Conservation (phyloP, 2,113 vertebrate genomes). For the Tricholaema leucomelas region DNA sequence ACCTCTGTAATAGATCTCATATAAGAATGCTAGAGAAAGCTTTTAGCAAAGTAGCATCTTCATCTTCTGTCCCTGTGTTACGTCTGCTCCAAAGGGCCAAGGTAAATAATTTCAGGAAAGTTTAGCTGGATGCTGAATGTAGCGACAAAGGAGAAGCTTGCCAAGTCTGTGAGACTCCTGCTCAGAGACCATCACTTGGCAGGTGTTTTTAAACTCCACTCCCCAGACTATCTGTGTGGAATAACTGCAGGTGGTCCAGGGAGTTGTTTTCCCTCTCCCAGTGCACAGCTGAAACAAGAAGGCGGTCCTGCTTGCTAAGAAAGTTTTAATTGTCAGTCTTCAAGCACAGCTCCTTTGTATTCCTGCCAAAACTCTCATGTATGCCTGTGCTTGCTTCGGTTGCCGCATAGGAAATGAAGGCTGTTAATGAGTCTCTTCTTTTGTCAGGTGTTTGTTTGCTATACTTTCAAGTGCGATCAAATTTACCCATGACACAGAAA, state of each 20-base stretch:
- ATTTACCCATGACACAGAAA: constrained; percentile 41
- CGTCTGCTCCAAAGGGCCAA: not conserved
- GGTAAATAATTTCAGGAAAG: not conserved
- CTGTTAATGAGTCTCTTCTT: constrained; percentile 55
- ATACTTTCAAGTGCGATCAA: constrained; percentile 58
- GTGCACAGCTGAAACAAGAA: constrained; percentile 43
- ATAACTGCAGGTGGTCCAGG: constrained; percentile 29
- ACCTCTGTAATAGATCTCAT: not conserved
- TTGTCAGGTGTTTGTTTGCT: constrained; percentile 57
- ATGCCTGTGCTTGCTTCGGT: constrained; percentile 33
- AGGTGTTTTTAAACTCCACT: constrained; percentile 22
- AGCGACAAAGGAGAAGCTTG: not conserved
- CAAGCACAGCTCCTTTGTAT: constrained; percentile 50
- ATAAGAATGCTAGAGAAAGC: not conserved
- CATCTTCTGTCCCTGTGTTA: not conserved
- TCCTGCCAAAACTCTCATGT: constrained; percentile 52
- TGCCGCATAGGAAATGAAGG: constrained; percentile 63
- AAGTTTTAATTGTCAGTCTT: constrained; percentile 71
- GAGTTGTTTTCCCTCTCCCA: constrained; percentile 40
- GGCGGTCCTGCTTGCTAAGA: constrained; percentile 6
- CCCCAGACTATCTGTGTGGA: not conserved
- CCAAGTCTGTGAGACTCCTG: not conserved
- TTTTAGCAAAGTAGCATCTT: not conserved
- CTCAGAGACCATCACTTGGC: not conserved
- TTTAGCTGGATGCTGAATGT: not conserved